Base-by-base conservation (phyloP, 2,888 invertebrate genomes). In the Vanessa cardui region DNA sequence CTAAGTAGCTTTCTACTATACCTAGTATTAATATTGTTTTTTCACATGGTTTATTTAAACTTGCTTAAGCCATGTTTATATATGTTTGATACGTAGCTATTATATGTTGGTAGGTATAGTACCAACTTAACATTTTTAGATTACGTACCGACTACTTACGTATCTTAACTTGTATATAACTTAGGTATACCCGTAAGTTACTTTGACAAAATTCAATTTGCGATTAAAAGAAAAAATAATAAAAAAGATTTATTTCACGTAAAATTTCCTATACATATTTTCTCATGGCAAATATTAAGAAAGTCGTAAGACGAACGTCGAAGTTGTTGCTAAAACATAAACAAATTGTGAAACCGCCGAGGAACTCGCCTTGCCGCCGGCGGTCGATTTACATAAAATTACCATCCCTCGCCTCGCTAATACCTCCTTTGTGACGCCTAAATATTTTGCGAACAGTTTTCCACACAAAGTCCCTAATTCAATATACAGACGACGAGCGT, bases 361-460 rank as follows among this genome's bases (percentile, higher is more conserved):
- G 73, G 71, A 73, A 72, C 72, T 70, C 69, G 73, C 71, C 78
- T 73, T 70, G 75, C 72, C 76, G 73, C 67, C 76, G 74, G 77
- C 72, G 77, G 76, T 74, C 77, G 79, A 89, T 91, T 91, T 90
- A 79, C 92, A 91, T 91, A 86, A 80, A 82, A 82, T 83, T 82
- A 81, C 77, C 78, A 72, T 72, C 67, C 74, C 73, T 62, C 75
- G 77, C 69, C 68, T 73, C 75, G 77, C 79, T 86, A 89, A 90
- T 89, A 87, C 90, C 88, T 87, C 84, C 84, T 90, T 90, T 90
- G 91, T 91, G 85, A 83, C 83, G 86, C 82, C 87, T 88, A 92
- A 92, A 92, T 92, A 92, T 92, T 92, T 92, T 90, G 85, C 83
- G 90, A 84, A 89, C 91, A 88, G 91, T 92, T 92, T 92, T 88